These are phyloP conservation scores for Mesorhabditis sp. DNA, from an alignment of 2,888 invertebrate species.

Conservation along the genomic window DNA sequence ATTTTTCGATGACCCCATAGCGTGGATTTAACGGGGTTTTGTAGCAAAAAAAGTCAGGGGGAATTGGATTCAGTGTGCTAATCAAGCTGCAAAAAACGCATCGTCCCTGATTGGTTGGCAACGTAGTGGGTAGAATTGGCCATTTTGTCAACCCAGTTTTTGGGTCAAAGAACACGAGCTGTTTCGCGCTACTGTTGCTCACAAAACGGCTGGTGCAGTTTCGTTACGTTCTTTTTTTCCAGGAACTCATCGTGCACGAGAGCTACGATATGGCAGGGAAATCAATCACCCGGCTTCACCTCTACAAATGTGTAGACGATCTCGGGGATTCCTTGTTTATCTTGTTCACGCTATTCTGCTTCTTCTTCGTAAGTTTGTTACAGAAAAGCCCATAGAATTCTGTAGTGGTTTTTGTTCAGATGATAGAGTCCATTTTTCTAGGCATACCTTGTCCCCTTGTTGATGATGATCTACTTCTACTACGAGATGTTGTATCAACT, in stretches of 20 bases:
- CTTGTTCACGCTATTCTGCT: constrained; percentile 35
- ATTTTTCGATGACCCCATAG: too few species aligned
- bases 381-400: neutral
- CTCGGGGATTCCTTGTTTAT: constrained; percentile 34
- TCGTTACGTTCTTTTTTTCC: constrained; percentile 7
- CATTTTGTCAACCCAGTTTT: neutral
- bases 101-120: too few species aligned
- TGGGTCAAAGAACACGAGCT: neutral
- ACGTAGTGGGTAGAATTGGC: too few species aligned
- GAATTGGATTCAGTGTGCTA: too few species aligned
- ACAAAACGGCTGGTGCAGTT: neutral
- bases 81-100: too few species aligned
- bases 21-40: too few species aligned
- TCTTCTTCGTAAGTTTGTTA: constrained; percentile 28
- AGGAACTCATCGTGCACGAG: constrained; percentile 38
- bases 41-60: too few species aligned
- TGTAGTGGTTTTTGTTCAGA: neutral
- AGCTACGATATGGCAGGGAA: constrained; percentile 27
- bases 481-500: constrained; percentile 50
- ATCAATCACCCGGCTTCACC: constrained; percentile 32
- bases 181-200: neutral
- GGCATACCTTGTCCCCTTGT: constrained; percentile 47
- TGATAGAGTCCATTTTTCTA: constrained; percentile 14
- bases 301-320: constrained; percentile 45
- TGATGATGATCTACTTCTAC: constrained; percentile 54